Evolutionary conservation across 2,113 vertebrate species (phyloP).

Genomic region (Mystacornis crossleyi): DNA sequence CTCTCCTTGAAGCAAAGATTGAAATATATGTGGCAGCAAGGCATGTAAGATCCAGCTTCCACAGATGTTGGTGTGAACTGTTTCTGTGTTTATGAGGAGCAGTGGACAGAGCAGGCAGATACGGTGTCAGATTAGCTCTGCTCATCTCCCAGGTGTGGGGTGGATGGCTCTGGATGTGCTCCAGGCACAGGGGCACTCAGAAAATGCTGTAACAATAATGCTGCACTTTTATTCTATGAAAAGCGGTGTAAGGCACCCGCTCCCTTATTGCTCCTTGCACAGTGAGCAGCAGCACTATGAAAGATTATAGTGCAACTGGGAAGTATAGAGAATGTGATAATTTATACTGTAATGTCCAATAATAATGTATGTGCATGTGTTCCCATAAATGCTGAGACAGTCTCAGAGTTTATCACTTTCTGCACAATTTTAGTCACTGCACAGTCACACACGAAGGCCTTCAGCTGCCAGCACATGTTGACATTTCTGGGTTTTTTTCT

Average conservation of each 20-base stretch:
- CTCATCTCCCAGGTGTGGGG: not conserved
- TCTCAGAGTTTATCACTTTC: not conserved
- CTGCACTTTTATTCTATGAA: not conserved
- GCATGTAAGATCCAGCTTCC: not conserved
- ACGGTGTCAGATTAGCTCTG: not conserved
- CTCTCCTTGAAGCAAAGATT: not conserved
- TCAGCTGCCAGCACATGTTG: not conserved
- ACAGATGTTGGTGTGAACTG: not conserved
- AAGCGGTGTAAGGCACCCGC: not conserved
- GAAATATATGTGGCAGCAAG: not conserved
- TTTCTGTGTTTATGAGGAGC: not conserved
- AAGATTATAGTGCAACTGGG: not conserved
- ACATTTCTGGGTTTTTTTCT: not conserved
- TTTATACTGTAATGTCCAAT: slow-evolving; percentile 7
- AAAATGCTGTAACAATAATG: not conserved
- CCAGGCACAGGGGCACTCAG: not conserved
- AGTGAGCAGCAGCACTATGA: not conserved
- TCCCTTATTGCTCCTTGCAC: not conserved
- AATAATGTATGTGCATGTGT: slow-evolving; percentile 19
- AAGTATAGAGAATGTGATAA: slow-evolving; percentile 4
- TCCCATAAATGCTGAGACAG: not conserved
- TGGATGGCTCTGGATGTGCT: not conserved
- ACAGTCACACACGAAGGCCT: not conserved
- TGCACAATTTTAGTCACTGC: not conserved
- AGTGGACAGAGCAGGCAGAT: not conserved